Evolutionary conservation across 92 coral and sea anemone species (phyloP).

Genomic region (Palythoa grandis): DNA sequence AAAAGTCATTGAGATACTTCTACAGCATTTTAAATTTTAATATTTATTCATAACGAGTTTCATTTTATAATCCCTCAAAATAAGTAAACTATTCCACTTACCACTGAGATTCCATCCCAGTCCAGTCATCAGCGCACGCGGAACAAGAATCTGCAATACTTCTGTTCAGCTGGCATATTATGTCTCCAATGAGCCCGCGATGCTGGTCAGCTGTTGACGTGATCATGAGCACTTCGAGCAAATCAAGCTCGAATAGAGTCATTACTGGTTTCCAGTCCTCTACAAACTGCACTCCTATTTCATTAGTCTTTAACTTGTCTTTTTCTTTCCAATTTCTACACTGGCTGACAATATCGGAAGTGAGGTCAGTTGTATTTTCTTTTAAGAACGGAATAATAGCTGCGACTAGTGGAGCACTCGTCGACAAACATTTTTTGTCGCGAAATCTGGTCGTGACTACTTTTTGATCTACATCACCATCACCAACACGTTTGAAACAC

Average conservation of each 20-base stretch:
- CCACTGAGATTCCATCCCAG: constrained; percentile 61
- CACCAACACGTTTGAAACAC: constrained; percentile 48
- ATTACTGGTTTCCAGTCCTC: constrained; percentile 63
- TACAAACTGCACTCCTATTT: constrained; percentile 13
- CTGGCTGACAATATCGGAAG: constrained; percentile 43
- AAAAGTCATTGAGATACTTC: too few species aligned
- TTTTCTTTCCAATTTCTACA: constrained; percentile 47
- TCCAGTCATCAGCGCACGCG: constrained; percentile 23
- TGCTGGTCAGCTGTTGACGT: constrained; percentile 40
- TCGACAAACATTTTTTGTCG: constrained; percentile 53
- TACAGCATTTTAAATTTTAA: too few species aligned
- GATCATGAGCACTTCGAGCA: constrained; percentile 51
- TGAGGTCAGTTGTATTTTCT: constrained; percentile 50
- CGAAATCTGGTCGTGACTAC: constrained; percentile 55
- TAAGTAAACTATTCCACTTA: constrained; percentile 29
- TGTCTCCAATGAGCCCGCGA: constrained; percentile 46
- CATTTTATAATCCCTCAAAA: too few species aligned
- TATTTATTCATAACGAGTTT: too few species aligned
- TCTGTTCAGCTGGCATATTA: constrained; percentile 44
- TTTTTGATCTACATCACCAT: constrained; percentile 39
- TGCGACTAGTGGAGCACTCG: constrained; percentile 59
- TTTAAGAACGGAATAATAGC: constrained; percentile 62
- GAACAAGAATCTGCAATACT: constrained; percentile 44
- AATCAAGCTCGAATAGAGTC: constrained; percentile 71
- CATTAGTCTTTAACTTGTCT: background rate